Base-by-base conservation (phyloP, 2,113 vertebrate species). In the Poecile atricapillus region DNA sequence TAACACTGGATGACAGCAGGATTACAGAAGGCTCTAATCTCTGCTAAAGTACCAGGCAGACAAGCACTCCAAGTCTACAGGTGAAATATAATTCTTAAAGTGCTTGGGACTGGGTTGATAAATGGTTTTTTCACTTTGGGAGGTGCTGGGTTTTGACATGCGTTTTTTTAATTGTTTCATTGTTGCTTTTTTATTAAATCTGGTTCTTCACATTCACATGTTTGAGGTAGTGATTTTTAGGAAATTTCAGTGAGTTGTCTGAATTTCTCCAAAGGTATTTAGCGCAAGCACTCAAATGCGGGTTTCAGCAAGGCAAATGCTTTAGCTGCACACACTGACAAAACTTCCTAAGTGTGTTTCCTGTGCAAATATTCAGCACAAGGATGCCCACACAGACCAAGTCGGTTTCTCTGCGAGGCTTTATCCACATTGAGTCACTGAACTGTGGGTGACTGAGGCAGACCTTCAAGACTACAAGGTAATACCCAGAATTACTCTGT, bases 151-250 rank as follows among this genome's bases (percentile, higher is more conserved):
- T 21, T 84, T 81, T 33, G 13, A 4, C 1, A 1, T 12, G 9
- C 4, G 1, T 2, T 35, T 52, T 23, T 33, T 4, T 0, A 11
- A 14, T 28, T 12, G 13, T 41, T 46, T n/a, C 1, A 1, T 15
- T 14, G 27, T 7, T 11, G 3, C 6, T 23, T 46, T 37, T 3
- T 19, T 23, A 67, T 49, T 39, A 9, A 25, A 76, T 13, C 7
- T 33, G 58, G 6, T 52, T 80, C 30, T 73, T 81, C 33, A 39
- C 16, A 75, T 11, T 30, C 5, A 5, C 18, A 4, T 2, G 1
- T 10, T 43, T 2, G 8, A 68, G 3, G 13, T 9, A 46, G 17
- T 3, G 7, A 37, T 25, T 68, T 58, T 24, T 22, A 47, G 8
- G 30, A 39, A 12, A 37, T 46, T 68, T 63, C n/a, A 44, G 23